Evolutionary conservation across 2,888 invertebrate genomes (phyloP).

Genomic region (Habroteleia sp.): DNA sequence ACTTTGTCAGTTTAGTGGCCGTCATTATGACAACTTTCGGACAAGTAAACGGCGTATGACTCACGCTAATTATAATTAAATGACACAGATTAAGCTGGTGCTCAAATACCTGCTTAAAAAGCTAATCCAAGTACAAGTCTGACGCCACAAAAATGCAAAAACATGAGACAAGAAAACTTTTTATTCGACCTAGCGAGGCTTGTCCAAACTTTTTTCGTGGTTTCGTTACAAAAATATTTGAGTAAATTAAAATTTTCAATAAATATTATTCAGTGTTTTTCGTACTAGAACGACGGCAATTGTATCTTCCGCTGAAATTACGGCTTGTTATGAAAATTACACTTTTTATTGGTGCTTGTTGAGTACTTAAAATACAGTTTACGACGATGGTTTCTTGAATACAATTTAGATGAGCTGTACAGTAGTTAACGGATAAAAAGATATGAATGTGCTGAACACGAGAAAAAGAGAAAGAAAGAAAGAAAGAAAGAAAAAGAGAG

Average conservation of each 20-base stretch:
- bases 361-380: constrained; percentile 5
- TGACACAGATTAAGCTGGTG: constrained; percentile 9
- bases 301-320: too few relatives aligned
- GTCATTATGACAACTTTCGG: constrained; percentile 33
- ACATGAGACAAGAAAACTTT: neutral
- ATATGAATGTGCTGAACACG: constrained; percentile 13
- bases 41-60: constrained; percentile 17
- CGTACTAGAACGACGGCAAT: too few relatives aligned
- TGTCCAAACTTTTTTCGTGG: neutral
- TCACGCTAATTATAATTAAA: constrained; percentile 20
- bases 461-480: too few relatives aligned
- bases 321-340: constrained; percentile 31
- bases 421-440: constrained; percentile 18
- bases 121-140: too few relatives aligned
- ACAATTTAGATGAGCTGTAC: constrained; percentile 2
- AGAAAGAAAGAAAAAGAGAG: too few relatives aligned
- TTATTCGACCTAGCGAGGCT: neutral
- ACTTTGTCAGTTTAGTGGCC: constrained; percentile 28
- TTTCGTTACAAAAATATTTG: too few relatives aligned
- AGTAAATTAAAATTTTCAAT: too few relatives aligned
- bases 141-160: too few relatives aligned
- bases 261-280: too few relatives aligned
- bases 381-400: constrained; percentile 21
- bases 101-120: too few relatives aligned
- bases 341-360: constrained; percentile 11